Conservation (phyloP, 1,140 invertebrate genomes). For the Pachypeltis micranthus region DNA sequence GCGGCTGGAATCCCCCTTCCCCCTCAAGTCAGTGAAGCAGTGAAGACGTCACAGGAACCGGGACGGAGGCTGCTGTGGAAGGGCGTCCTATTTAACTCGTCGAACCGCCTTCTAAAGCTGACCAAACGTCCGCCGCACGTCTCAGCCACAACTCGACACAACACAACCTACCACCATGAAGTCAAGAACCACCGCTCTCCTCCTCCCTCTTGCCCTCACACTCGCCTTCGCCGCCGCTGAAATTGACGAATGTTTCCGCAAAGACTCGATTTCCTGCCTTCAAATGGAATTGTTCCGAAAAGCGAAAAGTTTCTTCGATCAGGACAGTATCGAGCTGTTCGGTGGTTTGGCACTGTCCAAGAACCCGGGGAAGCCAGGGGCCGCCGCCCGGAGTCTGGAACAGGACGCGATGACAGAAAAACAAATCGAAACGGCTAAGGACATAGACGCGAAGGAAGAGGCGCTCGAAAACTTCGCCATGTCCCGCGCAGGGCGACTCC, state of each 20-base stretch:
- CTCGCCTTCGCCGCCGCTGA: constrained; percentile 28
- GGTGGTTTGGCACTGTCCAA: constrained; percentile 44
- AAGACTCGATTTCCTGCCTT: constrained; percentile 53
- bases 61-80: too few relatives aligned
- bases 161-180: too few relatives aligned
- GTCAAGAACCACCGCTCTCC: too few relatives aligned
- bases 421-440: constrained; percentile 38
- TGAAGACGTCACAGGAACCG: too few relatives aligned
- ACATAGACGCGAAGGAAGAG: constrained; percentile 42
- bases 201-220: too few relatives aligned
- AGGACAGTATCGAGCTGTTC: constrained; percentile 43
- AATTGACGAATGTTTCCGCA: constrained; percentile 43
- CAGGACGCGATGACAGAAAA: constrained; percentile 36
- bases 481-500: constrained; percentile 42
- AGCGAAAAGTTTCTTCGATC: constrained; percentile 47
- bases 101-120: too few relatives aligned
- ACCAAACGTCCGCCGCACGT: too few relatives aligned
- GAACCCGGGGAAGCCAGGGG: constrained; percentile 20
- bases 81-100: too few relatives aligned
- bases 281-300: constrained; percentile 47
- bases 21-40: too few relatives aligned
- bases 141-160: too few relatives aligned
- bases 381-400: constrained; percentile 10
- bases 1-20: too few relatives aligned
- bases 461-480: constrained; percentile 47